A percentile compares a stretch with the other conserved stretches of the same genome.
Conservation (phyloP, 1,140 invertebrate species). For the Phymastichus coffea region DNA sequence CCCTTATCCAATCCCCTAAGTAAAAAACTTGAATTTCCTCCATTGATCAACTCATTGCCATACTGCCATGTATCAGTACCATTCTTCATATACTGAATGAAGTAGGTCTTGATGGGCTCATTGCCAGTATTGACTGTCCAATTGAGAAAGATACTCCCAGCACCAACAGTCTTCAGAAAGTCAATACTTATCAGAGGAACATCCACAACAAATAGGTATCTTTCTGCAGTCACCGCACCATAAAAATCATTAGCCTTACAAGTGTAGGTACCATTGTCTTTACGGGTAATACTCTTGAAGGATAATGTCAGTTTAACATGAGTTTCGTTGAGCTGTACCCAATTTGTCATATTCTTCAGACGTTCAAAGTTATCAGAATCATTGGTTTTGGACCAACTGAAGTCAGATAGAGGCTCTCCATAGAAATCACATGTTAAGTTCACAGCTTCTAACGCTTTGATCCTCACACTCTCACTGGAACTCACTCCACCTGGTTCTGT, state of each 20-base stretch:
- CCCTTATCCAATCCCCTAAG: slow-evolving; percentile 62
- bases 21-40: slow-evolving; percentile 64
- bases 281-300: slow-evolving; percentile 60
- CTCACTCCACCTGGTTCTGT: slow-evolving; percentile 57
- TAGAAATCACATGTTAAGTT: slow-evolving; percentile 59
- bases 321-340: slow-evolving; percentile 58
- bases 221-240: slow-evolving; percentile 40
- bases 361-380: slow-evolving; percentile 50
- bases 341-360: slow-evolving; percentile 48
- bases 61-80: slow-evolving; percentile 59
- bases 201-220: slow-evolving; percentile 66
- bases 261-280: slow-evolving; percentile 68
- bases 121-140: slow-evolving; percentile 82
- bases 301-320: slow-evolving; percentile 58
- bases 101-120: slow-evolving; percentile 66
- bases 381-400: slow-evolving; percentile 62
- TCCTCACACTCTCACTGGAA: slow-evolving; percentile 51
- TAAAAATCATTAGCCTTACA: slow-evolving; percentile 47
- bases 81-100: slow-evolving; percentile 64
- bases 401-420: slow-evolving; percentile 61
- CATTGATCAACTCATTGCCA: slow-evolving; percentile 58
- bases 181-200: slow-evolving; percentile 71
- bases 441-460: slow-evolving; percentile 55
- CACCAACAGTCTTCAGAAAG: slow-evolving; percentile 73
- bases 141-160: slow-evolving; percentile 73